Evolutionary conservation across 2,797 vertebrate genomes (phyloP).

Genomic region (Scomberomorus guttatus): DNA sequence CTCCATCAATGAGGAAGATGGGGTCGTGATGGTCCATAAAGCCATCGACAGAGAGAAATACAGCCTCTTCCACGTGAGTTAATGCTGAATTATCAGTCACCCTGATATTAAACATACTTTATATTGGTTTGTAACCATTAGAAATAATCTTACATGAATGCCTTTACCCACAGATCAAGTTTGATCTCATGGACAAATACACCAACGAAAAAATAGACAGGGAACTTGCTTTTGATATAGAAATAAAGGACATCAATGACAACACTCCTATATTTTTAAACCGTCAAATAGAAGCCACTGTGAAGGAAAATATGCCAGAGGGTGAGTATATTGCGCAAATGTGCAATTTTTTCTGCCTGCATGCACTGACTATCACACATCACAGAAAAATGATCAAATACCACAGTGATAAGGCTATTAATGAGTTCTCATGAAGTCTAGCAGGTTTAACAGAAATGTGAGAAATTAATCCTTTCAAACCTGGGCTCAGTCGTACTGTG

Average conservation of each 20-base stretch:
- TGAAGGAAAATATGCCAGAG: slow-evolving; percentile 73
- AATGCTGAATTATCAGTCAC: neutral
- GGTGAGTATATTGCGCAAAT: slow-evolving; percentile 67
- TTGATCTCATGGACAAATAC: slow-evolving; percentile 65
- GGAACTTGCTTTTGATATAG: slow-evolving; percentile 86
- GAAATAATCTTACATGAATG: neutral
- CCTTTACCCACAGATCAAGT: slow-evolving; percentile 81
- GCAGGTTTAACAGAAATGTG: neutral
- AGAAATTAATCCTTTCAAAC: neutral
- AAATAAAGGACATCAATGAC: slow-evolving; percentile 89
- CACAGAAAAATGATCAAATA: neutral
- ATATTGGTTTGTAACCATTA: neutral
- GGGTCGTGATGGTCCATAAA: slow-evolving; percentile 59
- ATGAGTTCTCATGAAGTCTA: neutral
- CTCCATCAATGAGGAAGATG: slow-evolving; percentile 65
- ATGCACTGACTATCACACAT: neutral
- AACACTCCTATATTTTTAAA: slow-evolving; percentile 82
- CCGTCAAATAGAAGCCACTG: neutral
- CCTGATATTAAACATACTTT: neutral
- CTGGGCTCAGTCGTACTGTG: neutral
- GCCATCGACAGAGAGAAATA: slow-evolving; percentile 84
- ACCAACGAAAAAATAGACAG: slow-evolving; percentile 58
- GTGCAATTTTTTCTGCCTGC: neutral
- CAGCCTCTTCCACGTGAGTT: slow-evolving; percentile 78
- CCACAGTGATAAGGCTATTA: neutral